Conservation (phyloP, 2,113 vertebrate species). For the Hirundichthys speculiger region DNA sequence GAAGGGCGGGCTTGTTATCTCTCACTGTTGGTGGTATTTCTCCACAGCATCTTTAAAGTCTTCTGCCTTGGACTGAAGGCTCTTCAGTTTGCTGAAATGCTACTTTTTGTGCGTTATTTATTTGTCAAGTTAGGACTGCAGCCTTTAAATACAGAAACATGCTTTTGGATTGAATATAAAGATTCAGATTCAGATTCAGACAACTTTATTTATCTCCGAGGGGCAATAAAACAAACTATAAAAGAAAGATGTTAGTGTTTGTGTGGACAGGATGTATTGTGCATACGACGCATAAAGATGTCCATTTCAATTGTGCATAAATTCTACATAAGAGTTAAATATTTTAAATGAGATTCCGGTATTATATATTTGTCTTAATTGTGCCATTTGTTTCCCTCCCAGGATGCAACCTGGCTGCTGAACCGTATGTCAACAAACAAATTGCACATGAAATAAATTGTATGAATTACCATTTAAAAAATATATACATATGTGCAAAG, state of each 20-base stretch:
- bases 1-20: too few species aligned
- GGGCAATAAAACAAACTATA: too few species aligned
- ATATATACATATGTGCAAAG: background rate
- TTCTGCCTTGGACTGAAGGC: too few species aligned
- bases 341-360: background rate
- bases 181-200: too few species aligned
- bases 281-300: background rate
- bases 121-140: too few species aligned
- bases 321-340: background rate
- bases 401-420: background rate
- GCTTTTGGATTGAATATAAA: too few species aligned
- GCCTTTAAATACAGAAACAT: too few species aligned
- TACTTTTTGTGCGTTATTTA: too few species aligned
- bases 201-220: too few species aligned
- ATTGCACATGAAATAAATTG: background rate
- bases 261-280: background rate
- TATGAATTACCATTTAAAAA: background rate
- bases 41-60: background rate
- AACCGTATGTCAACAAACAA: slow-evolving; percentile 40
- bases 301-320: background rate
- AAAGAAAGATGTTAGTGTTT: too few species aligned
- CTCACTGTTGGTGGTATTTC: background rate
- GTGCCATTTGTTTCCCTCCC: background rate
- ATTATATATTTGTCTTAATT: too few species aligned
- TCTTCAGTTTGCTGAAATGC: too few species aligned